Evolutionary conservation across 2,888 invertebrate genomes (phyloP), one percentile per base, ranked within the genome.

Genomic region (Exocentrus adspersus): DNA sequence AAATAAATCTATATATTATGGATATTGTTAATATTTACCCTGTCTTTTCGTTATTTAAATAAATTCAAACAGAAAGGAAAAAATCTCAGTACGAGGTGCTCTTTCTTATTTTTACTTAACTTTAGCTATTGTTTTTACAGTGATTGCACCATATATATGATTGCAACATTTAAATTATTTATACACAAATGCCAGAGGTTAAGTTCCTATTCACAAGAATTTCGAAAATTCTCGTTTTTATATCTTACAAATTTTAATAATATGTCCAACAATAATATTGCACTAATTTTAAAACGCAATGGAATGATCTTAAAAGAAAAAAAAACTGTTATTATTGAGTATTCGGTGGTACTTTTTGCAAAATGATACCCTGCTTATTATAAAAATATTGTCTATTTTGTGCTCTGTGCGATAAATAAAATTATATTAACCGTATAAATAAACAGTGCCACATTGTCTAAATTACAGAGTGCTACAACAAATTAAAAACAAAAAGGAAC

Each of bases 121-220:
- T 65, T 74, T 73, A 72, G 64, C 69, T 75, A 73, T 75, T 69
- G 72, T 73, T 76, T 78, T 80, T 78, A 80, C 79, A 82, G 69
- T 72, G 78, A 81, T 81, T 82, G 81, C 81, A 82, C 81, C 81
- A 79, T 78, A 74, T 80, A 81, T 78, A 72, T 79, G 77, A 77
- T 80, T 79, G 79, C 79, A 80, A 81, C 79, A 79, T 80, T n/a
- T 80, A 70, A 72, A 75, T 77, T 75, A 3, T 37, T 79, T 79
- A 80, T 81, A 81, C 79, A 82, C 75, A 77, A 76, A 81, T 82
- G 82, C 82, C 82, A 82, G 81, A 82, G 82, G 77, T 82, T 73
- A 76, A 76, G 82, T 83, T 83, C 83, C 82, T 82, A 77, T 76
- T 76, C 73, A 73, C 63, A 65, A 67, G 64, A 71, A 68, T 70